These are phyloP conservation scores for Zoanthus sansibaricus DNA, from an alignment of 92 coral and sea anemone species.

Conservation along the genomic window DNA sequence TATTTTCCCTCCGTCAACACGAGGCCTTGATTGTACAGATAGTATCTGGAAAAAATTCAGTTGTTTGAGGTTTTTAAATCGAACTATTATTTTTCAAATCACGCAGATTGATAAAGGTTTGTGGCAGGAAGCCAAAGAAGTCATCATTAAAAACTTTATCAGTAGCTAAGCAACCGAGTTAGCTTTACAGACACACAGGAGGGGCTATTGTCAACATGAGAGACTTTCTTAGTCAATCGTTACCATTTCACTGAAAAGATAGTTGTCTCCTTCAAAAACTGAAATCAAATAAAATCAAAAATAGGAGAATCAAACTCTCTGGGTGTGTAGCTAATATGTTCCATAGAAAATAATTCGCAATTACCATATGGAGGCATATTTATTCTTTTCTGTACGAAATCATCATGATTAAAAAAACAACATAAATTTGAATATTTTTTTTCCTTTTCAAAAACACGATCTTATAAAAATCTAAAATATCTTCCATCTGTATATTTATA, in stretches of 20 bases:
- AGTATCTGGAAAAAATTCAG: not conserved
- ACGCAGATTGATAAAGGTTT: slow-evolving; percentile 8
- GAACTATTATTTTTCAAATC: not conserved
- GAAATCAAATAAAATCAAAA: not conserved
- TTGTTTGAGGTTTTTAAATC: not conserved
- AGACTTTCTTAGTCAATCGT: not conserved
- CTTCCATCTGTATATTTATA: not conserved
- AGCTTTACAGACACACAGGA: slow-evolving; percentile 7
- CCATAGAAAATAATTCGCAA: not conserved
- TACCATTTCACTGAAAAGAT: not conserved
- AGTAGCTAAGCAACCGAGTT: slow-evolving; percentile 36
- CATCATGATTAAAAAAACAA: not conserved
- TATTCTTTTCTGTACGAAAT: not conserved
- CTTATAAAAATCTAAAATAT: not conserved
- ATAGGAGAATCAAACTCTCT: no score
- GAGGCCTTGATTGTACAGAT: not conserved
- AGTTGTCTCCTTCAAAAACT: not conserved
- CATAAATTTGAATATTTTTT: not conserved
- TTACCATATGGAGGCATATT: not conserved
- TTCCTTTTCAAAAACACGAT: not conserved
- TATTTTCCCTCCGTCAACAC: not conserved
- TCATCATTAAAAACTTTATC: slow-evolving; percentile 20
- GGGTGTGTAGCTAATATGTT: no score
- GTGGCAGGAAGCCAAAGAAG: not conserved
- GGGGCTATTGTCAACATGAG: not conserved